Conservation (phyloP, 2,888 invertebrate species). For the Axea sp. region DNA sequence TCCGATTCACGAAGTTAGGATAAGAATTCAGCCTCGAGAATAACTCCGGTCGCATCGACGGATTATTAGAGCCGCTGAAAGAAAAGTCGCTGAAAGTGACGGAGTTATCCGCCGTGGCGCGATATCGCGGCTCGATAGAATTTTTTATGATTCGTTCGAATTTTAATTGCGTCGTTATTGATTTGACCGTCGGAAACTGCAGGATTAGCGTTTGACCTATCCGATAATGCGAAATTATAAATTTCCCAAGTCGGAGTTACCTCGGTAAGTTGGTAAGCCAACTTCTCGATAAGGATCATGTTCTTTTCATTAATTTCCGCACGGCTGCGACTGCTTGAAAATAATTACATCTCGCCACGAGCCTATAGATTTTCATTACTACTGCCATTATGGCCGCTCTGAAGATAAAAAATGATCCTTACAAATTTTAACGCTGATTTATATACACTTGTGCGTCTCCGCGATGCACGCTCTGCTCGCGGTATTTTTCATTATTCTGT, state of each 20-base stretch:
- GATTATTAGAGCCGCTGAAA: too few species aligned
- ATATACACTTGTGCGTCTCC: conserved; percentile 4
- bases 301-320: conserved; percentile 26
- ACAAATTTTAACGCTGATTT: conserved; percentile 20
- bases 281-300: conserved; percentile 16
- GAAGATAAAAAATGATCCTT: conserved; percentile 21
- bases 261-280: too few species aligned
- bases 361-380: conserved; percentile 41
- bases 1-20: too few species aligned
- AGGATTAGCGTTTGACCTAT: too few species aligned
- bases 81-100: too few species aligned
- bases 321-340: conserved; percentile 1
- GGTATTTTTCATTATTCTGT: too few species aligned
- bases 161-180: conserved; percentile 28
- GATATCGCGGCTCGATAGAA: not conserved
- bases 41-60: too few species aligned
- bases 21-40: too few species aligned
- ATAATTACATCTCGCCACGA: conserved; percentile 33
- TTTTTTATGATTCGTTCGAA: not conserved
- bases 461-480: too few species aligned
- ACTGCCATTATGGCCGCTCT: conserved; percentile 5
- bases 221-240: too few species aligned
- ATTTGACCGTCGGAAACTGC: conserved; percentile 11
- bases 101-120: not conserved
- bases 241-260: too few species aligned